Percentiles rank a stretch among this genome's conserved stretches.
These are phyloP conservation scores for Lamellibrachia luymesi DNA, from an alignment of 1,140 invertebrate genomes.

Conservation along the genomic window DNA sequence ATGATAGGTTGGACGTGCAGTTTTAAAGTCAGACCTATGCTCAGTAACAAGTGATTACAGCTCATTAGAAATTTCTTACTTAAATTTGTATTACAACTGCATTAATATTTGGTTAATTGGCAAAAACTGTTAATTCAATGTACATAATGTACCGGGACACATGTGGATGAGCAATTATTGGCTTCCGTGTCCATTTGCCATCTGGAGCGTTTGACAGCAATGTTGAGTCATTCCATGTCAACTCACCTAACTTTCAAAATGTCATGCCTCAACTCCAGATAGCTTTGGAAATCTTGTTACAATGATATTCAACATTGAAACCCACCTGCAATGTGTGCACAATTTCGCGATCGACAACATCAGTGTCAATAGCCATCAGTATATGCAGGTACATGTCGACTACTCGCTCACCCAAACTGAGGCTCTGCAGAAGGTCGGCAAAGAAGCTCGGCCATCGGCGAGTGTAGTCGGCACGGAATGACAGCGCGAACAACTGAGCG, in stretches of 20 bases:
- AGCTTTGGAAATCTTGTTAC: no score
- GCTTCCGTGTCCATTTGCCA: no score
- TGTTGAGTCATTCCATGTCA: no score
- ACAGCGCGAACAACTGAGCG: conserved; percentile 60
- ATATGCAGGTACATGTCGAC: conserved; percentile 62
- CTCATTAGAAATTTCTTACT: no score
- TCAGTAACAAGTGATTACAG: no score
- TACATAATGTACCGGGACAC: background rate
- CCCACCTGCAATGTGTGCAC: conserved; percentile 52
- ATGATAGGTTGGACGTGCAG: background rate
- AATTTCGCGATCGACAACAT: conserved; percentile 62
- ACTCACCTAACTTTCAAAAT: no score
- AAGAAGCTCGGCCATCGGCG: conserved; percentile 62
- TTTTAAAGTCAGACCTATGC: no score
- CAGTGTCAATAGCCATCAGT: conserved; percentile 60
- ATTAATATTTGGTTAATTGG: no score
- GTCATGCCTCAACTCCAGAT: no score
- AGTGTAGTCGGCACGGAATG: conserved; percentile 62
- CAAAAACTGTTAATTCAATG: background rate
- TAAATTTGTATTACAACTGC: background rate
- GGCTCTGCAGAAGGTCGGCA: conserved; percentile 57
- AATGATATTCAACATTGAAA: background rate
- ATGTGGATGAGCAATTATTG: no score
- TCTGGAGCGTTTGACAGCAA: no score
- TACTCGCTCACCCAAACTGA: conserved; percentile 51